Conservation (phyloP, 2,113 vertebrate genomes). For the Urocynchramus pylzowi region DNA sequence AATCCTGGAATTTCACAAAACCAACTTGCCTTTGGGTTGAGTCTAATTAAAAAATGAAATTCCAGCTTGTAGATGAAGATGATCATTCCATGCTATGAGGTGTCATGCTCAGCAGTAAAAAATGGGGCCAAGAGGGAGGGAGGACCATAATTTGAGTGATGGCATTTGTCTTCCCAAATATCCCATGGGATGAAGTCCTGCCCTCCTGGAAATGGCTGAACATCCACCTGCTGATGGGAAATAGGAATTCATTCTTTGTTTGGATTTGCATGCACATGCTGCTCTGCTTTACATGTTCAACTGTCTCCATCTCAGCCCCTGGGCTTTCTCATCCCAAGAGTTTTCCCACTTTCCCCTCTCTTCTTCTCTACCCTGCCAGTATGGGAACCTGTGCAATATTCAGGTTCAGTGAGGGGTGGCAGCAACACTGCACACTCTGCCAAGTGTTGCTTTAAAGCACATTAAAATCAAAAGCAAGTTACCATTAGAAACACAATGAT, state of each 20-base stretch:
- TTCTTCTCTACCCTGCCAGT: neutral
- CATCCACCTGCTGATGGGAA: neutral
- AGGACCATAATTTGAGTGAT: fast-evolving
- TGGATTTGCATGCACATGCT: neutral
- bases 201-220: neutral
- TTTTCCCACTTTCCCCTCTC: neutral
- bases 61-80: neutral
- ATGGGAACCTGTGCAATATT: neutral
- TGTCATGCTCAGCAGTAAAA: neutral
- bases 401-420: neutral
- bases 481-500: neutral
- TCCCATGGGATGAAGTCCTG: fast-evolving
- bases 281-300: neutral
- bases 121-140: fast-evolving
- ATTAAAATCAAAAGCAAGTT: neutral
- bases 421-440: neutral
- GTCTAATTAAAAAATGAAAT: neutral
- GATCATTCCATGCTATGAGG: neutral
- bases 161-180: neutral
- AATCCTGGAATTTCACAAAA: neutral
- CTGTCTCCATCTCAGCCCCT: neutral
- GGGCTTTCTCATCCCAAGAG: neutral
- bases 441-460: neutral
- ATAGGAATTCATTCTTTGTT: neutral
- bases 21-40: neutral